phyloP scores from a whole-genome alignment of 2,113 vertebrate species.

The Amazona guildingii region DNA sequence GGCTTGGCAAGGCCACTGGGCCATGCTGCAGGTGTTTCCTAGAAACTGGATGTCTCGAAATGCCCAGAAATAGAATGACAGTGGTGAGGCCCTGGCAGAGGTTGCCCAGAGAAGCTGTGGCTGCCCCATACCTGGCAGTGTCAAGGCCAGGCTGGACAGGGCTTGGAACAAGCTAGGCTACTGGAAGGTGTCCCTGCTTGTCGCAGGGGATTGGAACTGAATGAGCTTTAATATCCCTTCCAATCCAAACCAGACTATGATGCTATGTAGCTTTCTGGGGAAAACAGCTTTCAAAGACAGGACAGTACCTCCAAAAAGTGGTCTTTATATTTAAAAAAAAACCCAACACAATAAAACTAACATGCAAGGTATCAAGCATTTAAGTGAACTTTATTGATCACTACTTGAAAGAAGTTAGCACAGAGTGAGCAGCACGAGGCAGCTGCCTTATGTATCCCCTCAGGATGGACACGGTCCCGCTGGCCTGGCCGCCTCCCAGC shows the following conservation, averaged over 20 bases:
- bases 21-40: not conserved
- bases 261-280: not conserved
- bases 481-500: not conserved
- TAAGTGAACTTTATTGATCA: not conserved
- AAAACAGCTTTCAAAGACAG: no score
- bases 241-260: not conserved
- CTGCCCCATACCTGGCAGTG: not conserved
- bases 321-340: no score
- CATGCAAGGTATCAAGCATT: not conserved
- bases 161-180: not conserved
- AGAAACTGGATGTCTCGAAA: not conserved
- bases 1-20: not conserved
- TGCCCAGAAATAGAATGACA: not conserved
- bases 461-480: not conserved
- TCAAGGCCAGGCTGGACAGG: not conserved
- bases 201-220: no score
- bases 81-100: not conserved
- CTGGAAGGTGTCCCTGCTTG: no score
- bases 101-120: not conserved
- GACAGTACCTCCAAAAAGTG: not conserved
- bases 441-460: not conserved
- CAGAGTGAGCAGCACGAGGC: not conserved
- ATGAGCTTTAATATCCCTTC: not conserved
- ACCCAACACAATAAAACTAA: no score
- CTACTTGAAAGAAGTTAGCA: not conserved